Percentiles rank a stretch among this genome's conserved stretches.
Evolutionary conservation across 2,888 invertebrate genomes (phyloP).

Genomic region (Trimorus sp.): DNA sequence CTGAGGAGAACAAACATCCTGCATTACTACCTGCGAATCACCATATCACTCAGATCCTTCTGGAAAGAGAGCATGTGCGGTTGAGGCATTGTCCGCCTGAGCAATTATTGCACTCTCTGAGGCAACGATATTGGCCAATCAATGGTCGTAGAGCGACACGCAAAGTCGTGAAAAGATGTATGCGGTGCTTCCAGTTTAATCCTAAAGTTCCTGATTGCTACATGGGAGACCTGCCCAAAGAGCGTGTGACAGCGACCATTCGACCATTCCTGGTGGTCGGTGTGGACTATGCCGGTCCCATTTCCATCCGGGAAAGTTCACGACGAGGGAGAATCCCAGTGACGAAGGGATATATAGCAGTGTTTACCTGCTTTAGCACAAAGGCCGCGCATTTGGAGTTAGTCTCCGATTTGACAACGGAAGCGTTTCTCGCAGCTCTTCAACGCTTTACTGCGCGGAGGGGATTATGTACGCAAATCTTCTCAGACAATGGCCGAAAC

Average conservation of each 20-base stretch:
- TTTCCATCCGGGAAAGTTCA: no score
- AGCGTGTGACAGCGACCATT: slow-evolving; percentile 11
- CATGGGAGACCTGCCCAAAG: slow-evolving; percentile 10
- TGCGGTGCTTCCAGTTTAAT: slow-evolving; percentile 10
- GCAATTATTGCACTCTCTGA: slow-evolving; percentile 8
- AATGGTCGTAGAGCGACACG: slow-evolving; percentile 25
- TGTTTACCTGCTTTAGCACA: slow-evolving; percentile 67
- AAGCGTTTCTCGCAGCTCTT: slow-evolving; percentile 48
- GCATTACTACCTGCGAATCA: background rate
- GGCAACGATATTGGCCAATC: slow-evolving; percentile 23
- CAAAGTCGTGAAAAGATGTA: slow-evolving; percentile 16
- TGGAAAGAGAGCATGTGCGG: slow-evolving; percentile 6
- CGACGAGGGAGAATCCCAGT: slow-evolving; percentile 28
- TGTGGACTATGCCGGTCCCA: no score
- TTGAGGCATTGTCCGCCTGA: slow-evolving; percentile 25
- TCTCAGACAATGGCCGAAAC: slow-evolving; percentile 5
- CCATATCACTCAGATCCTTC: background rate
- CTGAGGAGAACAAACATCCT: slow-evolving; percentile 12
- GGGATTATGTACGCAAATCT: slow-evolving; percentile 33
- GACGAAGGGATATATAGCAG: background rate
- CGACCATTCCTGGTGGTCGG: no score
- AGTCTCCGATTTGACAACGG: slow-evolving; percentile 48
- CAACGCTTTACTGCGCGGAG: slow-evolving; percentile 48
- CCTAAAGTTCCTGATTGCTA: background rate
- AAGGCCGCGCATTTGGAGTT: slow-evolving; percentile 64